Base-by-base conservation (phyloP, 2,797 vertebrate genomes). In the Myotis findleyi region DNA sequence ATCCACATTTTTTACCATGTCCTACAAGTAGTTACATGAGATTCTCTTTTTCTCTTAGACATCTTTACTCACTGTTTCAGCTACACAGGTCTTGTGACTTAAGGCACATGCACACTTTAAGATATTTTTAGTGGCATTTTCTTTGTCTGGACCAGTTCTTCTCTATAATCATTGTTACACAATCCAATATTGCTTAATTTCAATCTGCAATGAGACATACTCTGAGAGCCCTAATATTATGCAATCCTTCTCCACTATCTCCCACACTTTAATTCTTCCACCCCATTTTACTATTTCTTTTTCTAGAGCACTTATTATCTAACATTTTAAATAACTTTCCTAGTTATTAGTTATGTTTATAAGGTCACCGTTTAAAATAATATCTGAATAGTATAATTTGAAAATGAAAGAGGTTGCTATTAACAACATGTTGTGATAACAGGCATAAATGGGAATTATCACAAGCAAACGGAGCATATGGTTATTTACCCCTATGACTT, bases 91-190 rank as follows among this genome's bases (percentile, higher is more conserved):
- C 12, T 17, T 57, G 13, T 2, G 2, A 71, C 6, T 27, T 77
- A 30, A 87, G 25, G 20, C 10, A 3, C 7, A 49, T 5, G 6
- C 16, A 27, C 33, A 21, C 7, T 62, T 62, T 13, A n/a, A 90
- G 7, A 33, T 62, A 53, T 49, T 83, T 21, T 7, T 18, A 69
- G 38, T 3, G 36, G 5, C 6, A 17, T 59, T 92, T 53, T 3
- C 3, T 66, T 66, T 66, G 38, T 20, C 20, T 68, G 72, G 23
- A 64, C 11, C 7, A 16, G 16, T 51, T 23, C 20, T 14, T 53
- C 27, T 55, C 21, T 11, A 14, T 16, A 64, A 3, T 4, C 33
- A 14, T 10, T 14, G 13, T 1, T 16, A 8, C 2, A 30, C 2
- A 25, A 21, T 21, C 44, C 51, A 25, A 5, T 44, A 5, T 13